Conservation (phyloP, 2,113 vertebrate genomes). For the Coptodon rendalli region DNA sequence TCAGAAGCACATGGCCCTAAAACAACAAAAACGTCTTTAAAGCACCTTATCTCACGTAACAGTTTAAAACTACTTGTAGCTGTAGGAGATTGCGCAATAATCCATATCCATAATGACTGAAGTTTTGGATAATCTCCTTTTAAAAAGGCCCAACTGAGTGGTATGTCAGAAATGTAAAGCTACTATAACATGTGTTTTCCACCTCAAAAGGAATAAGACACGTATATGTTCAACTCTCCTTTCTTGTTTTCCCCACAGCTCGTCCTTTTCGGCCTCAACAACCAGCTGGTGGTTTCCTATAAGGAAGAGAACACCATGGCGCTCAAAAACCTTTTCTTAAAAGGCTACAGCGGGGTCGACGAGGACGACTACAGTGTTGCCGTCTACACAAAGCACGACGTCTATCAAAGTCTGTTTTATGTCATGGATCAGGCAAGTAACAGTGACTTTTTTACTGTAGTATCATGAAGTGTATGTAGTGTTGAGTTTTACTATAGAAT, state of each 20-base stretch:
- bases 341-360: conserved; percentile 82
- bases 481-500: fast-evolving
- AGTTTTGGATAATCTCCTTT: fast-evolving
- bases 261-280: conserved; percentile 89
- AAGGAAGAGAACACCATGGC: conserved; percentile 88
- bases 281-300: conserved; percentile 92
- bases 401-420: conserved; percentile 82
- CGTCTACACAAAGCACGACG: conserved; percentile 80
- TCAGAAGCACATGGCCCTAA: background rate
- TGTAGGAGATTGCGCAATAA: background rate
- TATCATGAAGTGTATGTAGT: background rate
- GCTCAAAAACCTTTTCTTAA: conserved; percentile 91
- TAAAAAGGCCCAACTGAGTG: background rate
- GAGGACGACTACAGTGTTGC: conserved; percentile 87
- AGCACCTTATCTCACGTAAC: background rate
- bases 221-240: background rate
- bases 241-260: conserved; percentile 71
- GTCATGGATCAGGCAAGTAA: conserved; percentile 83
- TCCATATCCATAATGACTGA: background rate
- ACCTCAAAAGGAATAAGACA: fast-evolving
- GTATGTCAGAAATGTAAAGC: background rate
- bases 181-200: fast-evolving
- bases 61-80: background rate
- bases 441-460: background rate
- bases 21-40: background rate